Conservation (phyloP, 1,140 invertebrate genomes). For the Galleria mellonella region DNA sequence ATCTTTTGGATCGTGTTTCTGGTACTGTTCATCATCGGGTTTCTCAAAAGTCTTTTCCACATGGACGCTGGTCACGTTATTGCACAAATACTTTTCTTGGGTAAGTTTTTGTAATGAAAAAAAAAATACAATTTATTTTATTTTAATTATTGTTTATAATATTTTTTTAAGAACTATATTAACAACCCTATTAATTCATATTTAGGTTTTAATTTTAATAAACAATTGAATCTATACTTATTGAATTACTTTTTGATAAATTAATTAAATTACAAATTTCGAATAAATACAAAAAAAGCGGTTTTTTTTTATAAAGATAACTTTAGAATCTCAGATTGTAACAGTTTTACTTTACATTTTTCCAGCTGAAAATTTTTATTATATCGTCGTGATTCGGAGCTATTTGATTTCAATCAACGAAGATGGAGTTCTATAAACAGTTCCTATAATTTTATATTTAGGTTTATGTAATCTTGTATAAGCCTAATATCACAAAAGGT, state of each 20-base stretch:
- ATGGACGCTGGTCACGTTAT: constrained; percentile 59
- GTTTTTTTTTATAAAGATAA: too few species aligned
- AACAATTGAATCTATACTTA: too few species aligned
- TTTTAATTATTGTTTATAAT: too few species aligned
- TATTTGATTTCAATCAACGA: constrained; percentile 62
- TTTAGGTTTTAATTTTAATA: constrained; percentile 7
- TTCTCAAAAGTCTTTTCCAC: constrained; percentile 58
- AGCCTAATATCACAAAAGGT: too few species aligned
- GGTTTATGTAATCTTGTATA: too few species aligned
- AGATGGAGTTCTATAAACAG: constrained; percentile 53
- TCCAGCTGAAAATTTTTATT: constrained; percentile 65
- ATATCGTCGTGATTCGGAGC: constrained; percentile 55
- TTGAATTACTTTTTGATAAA: too few species aligned
- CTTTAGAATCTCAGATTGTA: too few species aligned
- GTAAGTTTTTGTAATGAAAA: constrained; percentile 30
- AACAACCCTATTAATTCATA: too few species aligned
- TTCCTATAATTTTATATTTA: not conserved
- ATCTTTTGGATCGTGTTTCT: constrained; percentile 67
- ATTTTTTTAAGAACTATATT: too few species aligned
- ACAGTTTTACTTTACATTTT: constrained; percentile 2
- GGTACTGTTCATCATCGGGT: constrained; percentile 59
- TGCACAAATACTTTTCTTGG: constrained; percentile 48
- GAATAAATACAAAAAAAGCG: too few species aligned
- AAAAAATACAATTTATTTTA: not conserved
- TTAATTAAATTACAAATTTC: too few species aligned